These are phyloP conservation scores for Chelon labrosus DNA, from an alignment of 2,797 vertebrate genomes.

Conservation along the genomic window DNA sequence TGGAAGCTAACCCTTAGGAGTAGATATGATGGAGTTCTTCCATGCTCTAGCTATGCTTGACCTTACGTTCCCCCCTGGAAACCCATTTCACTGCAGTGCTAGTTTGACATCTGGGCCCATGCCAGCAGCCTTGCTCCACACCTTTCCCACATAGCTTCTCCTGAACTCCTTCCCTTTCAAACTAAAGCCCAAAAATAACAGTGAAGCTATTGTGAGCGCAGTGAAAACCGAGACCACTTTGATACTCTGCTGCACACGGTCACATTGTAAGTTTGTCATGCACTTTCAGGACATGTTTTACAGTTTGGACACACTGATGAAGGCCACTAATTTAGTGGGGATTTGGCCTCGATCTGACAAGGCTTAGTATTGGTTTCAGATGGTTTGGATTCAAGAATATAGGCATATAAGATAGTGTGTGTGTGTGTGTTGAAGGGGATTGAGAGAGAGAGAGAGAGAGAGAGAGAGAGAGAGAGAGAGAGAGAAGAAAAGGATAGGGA, in stretches of 20 bases:
- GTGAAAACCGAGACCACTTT: slow-evolving; percentile 50
- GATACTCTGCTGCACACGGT: slow-evolving; percentile 39
- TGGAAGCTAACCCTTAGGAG: slow-evolving; percentile 10
- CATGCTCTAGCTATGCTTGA: slow-evolving; percentile 57
- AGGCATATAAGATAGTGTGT: slow-evolving; percentile 7
- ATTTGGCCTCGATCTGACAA: slow-evolving; percentile 2
- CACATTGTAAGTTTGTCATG: slow-evolving; percentile 31
- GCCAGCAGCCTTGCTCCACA: slow-evolving; percentile 61
- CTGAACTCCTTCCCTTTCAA: slow-evolving; percentile 41
- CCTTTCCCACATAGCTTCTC: slow-evolving; percentile 60
- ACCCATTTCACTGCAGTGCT: slow-evolving; percentile 54
- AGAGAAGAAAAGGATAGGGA: slow-evolving; percentile 61
- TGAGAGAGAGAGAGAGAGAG: neutral
- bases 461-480: slow-evolving; percentile 22
- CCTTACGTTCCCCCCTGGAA: slow-evolving; percentile 72
- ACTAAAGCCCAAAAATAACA: slow-evolving; percentile 53
- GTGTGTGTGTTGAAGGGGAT: slow-evolving; percentile 1
- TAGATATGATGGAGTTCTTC: slow-evolving; percentile 25
- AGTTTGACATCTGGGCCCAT: slow-evolving; percentile 63
- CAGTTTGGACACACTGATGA: slow-evolving; percentile 21
- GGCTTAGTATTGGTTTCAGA: slow-evolving; percentile 13
- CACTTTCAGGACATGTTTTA: slow-evolving; percentile 29
- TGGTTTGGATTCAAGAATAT: neutral
- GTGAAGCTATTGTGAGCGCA: slow-evolving; percentile 49
- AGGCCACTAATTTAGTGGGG: neutral